Base-by-base conservation (phyloP, 2,113 vertebrate genomes). In the Gorsachius goisagi region DNA sequence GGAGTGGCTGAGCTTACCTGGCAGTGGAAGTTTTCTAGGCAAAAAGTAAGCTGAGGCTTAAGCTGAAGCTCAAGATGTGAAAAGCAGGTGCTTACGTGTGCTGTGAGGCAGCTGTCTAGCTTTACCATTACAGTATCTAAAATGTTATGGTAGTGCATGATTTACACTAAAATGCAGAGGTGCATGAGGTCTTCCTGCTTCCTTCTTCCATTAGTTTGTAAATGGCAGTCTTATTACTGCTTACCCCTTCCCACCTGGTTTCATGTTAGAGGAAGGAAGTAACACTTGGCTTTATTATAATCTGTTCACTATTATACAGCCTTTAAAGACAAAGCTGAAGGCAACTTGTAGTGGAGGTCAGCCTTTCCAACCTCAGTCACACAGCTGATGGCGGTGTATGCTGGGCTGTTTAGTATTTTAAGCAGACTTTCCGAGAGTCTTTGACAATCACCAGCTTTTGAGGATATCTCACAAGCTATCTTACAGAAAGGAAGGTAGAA, bases 71-170 rank as follows among this genome's bases (percentile, higher is more conserved):
- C 17, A 71, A 64, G 32, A n/a, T 9, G 14, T 39, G 12, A 91
- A 93, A 33, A 75, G 62, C 27, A 44, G 30, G 30, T 47, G 17
- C 28, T 68, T 4, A 1, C 37, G 37, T 45, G 22, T 12, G 18
- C 21, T 79, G 32, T 32, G 30, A 17, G 55, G 72, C 32, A 41
- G 9, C 14, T 73, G 59, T 15, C n/a, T 53, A 23, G 19, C 50
- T 81, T 74, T 59, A 22, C 56, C 18, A 3, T 28, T 50, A 9
- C 33, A 11, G 4, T 33, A 30, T n/a, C 47, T 58, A 24, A 76
- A 80, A 9, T 1, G 1, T 33, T 68, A 3, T 1, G 11, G 24
- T 30, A 41, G 53, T 9, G 10, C 20, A 9, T 14, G 12, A 37
- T 84, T 53, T 62, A 74, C 24, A 23, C 12, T 80, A 9, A 74